These are phyloP conservation scores for Zaprionus nigranus DNA, from an alignment of 1,140 invertebrate species.

Conservation along the genomic window DNA sequence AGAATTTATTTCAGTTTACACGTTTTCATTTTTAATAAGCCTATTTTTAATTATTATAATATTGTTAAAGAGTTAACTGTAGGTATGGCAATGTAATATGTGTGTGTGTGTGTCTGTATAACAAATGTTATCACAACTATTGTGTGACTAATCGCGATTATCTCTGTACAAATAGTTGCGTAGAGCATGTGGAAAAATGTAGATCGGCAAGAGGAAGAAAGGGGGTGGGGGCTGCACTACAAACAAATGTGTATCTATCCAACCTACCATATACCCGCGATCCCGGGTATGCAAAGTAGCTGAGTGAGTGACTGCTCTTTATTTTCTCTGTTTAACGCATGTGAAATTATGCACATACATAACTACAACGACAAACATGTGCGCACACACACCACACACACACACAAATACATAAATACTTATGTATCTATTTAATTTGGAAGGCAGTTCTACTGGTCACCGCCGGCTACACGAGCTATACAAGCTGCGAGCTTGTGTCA, in stretches of 20 bases:
- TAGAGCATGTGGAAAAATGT: conserved; percentile 1
- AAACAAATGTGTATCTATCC: conserved; percentile 1
- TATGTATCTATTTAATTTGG: conserved; percentile 34
- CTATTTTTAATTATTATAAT: neutral
- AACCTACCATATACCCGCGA: neutral
- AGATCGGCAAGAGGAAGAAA: neutral
- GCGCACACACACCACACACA: neutral
- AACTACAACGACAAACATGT: neutral
- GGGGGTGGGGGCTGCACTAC: neutral
- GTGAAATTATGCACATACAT: conserved; percentile 13
- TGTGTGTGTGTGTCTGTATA: neutral
- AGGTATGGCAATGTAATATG: neutral
- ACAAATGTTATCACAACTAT: conserved; percentile 20
- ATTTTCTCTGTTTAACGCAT: neutral
- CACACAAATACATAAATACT: neutral
- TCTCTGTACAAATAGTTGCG: conserved; percentile 15
- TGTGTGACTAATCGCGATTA: conserved; percentile 21
- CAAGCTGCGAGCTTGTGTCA: conserved; percentile 11
- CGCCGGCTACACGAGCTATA: conserved; percentile 3
- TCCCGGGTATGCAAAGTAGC: conserved; percentile 12
- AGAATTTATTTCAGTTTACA: neutral
- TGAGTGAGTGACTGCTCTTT: conserved; percentile 9
- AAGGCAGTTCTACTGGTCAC: conserved; percentile 21
- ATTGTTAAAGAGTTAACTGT: neutral
- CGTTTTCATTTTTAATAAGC: neutral